Conservation (phyloP, 2,888 invertebrate genomes). For the Lasius platythorax region DNA sequence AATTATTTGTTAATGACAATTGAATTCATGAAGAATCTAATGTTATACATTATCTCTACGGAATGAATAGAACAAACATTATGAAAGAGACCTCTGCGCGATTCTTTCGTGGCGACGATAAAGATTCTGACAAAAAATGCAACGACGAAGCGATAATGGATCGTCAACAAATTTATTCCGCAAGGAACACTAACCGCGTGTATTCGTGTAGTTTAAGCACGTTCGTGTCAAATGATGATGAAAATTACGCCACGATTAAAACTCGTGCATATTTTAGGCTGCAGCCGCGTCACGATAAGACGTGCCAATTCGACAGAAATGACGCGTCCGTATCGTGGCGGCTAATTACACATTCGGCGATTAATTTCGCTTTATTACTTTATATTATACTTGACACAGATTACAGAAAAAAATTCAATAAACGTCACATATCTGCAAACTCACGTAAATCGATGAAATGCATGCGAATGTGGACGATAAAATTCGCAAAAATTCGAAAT, state of each 20-base stretch:
- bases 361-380: conserved; percentile 25
- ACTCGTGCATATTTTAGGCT: conserved; percentile 32
- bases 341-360: conserved; percentile 14
- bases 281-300: conserved; percentile 35
- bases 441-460: not conserved
- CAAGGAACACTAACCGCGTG: conserved; percentile 10
- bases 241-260: conserved; percentile 36
- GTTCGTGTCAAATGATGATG: conserved; percentile 27
- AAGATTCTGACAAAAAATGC: conserved; percentile 35
- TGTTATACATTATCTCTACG: not conserved
- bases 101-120: conserved; percentile 21
- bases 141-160: conserved; percentile 54
- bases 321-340: conserved; percentile 25
- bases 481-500: not conserved
- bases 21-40: not conserved
- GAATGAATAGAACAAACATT: not conserved
- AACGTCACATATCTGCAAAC: not conserved
- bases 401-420: not conserved
- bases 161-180: conserved; percentile 65
- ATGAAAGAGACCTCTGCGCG: not conserved
- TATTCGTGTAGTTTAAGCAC: conserved; percentile 34
- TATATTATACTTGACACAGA: not conserved
- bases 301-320: conserved; percentile 29
- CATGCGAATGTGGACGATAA: not conserved
- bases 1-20: not conserved